Base-by-base conservation (phyloP, 2,888 invertebrate genomes). In the Temnothorax rugatulus region DNA sequence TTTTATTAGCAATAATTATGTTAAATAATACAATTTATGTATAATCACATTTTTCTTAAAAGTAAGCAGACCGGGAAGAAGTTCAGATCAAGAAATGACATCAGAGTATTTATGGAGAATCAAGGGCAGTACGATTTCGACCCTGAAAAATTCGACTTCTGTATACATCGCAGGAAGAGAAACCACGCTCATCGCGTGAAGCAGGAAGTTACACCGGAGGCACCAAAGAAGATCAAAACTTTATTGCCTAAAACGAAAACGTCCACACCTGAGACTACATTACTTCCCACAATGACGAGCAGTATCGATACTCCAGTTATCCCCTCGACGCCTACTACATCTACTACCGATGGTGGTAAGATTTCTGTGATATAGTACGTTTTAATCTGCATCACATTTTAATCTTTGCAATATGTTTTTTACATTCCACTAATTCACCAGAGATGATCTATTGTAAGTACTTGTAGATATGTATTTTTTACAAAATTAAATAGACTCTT, bases 101-200 rank as follows among this genome's bases (percentile, higher is more conserved):
- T 97, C 1, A 96, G 96, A 90, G 89, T 94, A 15, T 96, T 95
- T 85, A 93, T 96, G 87, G 95, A 95, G 85, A 94, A 94, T 77
- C 94, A 95, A 59, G 94, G 95, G 3, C 91, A 94, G 8, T 92
- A 93, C 64, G 94, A 95, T 8, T 95, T 96, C 79, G 95, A 96
- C 88, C 96, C 96, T 0, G 95, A 95, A 68, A 95, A 95, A 76
- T 96, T 96, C 88, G 96, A 96, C 91, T 96, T 96, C 89, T 96
- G 96, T 79, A 95, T 96, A 84, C 95, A 96, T 89, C 95, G 96
- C 13, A 95, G 95, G 63, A 93, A 94, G 81, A 91, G 90, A 66
- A 92, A 90, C 64, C 90, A 92, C 64, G 82, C 11, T 9, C 84
- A 85, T 47, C 92, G 89, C 50, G 59, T 87, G 59, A 93, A 85